These are phyloP conservation scores for Spea hammondii DNA, from an alignment of 2,797 vertebrate species.

Conservation along the genomic window DNA sequence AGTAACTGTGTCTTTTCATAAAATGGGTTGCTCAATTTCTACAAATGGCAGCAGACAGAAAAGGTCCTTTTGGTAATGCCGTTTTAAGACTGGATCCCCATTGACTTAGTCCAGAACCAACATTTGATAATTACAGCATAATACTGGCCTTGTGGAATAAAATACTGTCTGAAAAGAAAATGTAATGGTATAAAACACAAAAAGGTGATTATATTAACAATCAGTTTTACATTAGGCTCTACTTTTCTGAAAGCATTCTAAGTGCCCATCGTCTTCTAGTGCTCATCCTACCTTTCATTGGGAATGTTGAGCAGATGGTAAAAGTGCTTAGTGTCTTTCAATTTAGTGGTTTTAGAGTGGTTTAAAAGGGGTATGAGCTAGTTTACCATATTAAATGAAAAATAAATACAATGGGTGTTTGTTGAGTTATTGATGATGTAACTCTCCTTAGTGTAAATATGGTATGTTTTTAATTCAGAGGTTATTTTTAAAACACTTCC, in stretches of 20 bases:
- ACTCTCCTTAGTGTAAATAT: no score
- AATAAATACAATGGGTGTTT: no score
- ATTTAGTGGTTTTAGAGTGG: neutral
- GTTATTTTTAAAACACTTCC: no score
- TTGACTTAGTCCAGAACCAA: slow-evolving; percentile 8
- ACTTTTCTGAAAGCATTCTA: slow-evolving; percentile 23
- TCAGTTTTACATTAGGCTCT: slow-evolving; percentile 28
- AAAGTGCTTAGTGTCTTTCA: neutral
- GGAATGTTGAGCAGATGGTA: slow-evolving; percentile 29
- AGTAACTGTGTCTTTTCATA: neutral
- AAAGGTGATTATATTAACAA: slow-evolving; percentile 28
- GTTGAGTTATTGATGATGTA: no score
- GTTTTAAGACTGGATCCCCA: slow-evolving; percentile 18
- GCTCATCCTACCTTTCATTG: slow-evolving; percentile 4
- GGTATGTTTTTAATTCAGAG: no score
- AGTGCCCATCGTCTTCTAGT: slow-evolving; percentile 15
- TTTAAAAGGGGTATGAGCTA: neutral
- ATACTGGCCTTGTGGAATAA: slow-evolving; percentile 29
- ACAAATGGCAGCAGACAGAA: slow-evolving; percentile 6
- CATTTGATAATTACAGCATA: slow-evolving; percentile 11
- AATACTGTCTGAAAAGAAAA: neutral
- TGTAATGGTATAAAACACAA: slow-evolving; percentile 23
- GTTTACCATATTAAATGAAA: no score
- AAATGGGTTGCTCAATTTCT: slow-evolving; percentile 23
- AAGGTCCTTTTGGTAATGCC: slow-evolving; percentile 5